Conservation (phyloP, 2,797 vertebrate species). For the Sebastes kiyomatsui region DNA sequence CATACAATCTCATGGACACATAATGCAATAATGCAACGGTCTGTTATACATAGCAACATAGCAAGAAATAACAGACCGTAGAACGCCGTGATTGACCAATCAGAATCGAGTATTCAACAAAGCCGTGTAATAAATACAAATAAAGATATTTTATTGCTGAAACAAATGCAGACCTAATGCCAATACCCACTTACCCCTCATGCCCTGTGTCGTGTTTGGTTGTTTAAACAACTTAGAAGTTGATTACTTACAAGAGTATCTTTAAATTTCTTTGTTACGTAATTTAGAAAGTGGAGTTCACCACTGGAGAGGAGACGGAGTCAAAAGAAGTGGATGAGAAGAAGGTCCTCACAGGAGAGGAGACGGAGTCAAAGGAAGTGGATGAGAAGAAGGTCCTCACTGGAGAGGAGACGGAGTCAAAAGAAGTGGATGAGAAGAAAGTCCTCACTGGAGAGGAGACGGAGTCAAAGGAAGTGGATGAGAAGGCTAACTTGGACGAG, state of each 20-base stretch:
- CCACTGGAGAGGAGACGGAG: slow-evolving; percentile 84
- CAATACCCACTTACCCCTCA: background rate
- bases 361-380: slow-evolving; percentile 76
- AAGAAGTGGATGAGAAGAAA: slow-evolving; percentile 64
- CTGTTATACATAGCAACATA: slow-evolving; percentile 64
- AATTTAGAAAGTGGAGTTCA: slow-evolving; percentile 93
- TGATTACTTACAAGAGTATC: background rate
- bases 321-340: slow-evolving; percentile 81
- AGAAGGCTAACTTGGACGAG: slow-evolving; percentile 93
- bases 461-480: no score
- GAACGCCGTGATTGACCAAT: no score
- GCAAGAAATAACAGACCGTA: no score
- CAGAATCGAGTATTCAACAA: no score
- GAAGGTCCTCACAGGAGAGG: slow-evolving; percentile 84
- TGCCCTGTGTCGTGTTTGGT: background rate
- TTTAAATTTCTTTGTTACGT: background rate
- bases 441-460: slow-evolving; percentile 86
- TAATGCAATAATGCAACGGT: no score
- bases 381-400: slow-evolving; percentile 83
- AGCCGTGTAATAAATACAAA: background rate
- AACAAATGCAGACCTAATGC: background rate
- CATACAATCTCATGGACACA: no score
- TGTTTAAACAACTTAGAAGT: background rate
- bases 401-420: slow-evolving; percentile 78
- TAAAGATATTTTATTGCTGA: background rate